Evolutionary conservation across 1,140 invertebrate species (phyloP), one percentile per base, ranked within the genome.

Genomic region (Dinoponera quadriceps): DNA sequence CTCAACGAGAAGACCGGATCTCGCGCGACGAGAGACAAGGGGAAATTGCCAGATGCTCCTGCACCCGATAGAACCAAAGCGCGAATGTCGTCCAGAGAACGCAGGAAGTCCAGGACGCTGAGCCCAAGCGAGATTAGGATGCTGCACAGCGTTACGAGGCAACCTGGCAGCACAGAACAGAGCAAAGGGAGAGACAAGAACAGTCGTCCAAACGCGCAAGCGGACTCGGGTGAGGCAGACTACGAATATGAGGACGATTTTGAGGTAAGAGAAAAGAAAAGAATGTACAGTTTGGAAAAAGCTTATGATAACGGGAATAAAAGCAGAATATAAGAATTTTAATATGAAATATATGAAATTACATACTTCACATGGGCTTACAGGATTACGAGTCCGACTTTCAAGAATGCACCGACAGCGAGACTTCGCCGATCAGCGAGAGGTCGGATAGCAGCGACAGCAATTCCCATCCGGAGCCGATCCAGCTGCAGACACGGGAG

Each of bases 371-470:
- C 18, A 3, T 48, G 5, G 22, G 54, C 66, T 86, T 89, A 27
- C 38, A 95, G 94, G 94, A 95, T 90, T 94, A 96, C 91, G 92
- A 96, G 90, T 94, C 95, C 75, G 93, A 96, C 90, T 95, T 96
- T 94, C 94, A 94, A 91, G 94, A 94, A 80, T 93, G 91, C n/a
- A 92, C 91, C 13, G 93, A 94, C 16, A 92, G 90, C 60, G 93
- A 92, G 51, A 78, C 83, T 74, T 93, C 92, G 11, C 86, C 91
- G 74, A 91, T 94, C 55, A 93, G 91, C 38, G 93, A 94, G 82
- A 90, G 90, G 49, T 88, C 90, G 16, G 88, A 85, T 1, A 88
- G 86, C 33, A 88, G 77, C 59, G 86, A 86, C 55, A 91, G 68
- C 57, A 90, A 59, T 74, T 27, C 81, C 2, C 80, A 77, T 9